Evolutionary conservation across 2,797 vertebrate species (phyloP), one percentile per base, ranked within the genome.

Genomic region (Neopelma chrysocephalum): DNA sequence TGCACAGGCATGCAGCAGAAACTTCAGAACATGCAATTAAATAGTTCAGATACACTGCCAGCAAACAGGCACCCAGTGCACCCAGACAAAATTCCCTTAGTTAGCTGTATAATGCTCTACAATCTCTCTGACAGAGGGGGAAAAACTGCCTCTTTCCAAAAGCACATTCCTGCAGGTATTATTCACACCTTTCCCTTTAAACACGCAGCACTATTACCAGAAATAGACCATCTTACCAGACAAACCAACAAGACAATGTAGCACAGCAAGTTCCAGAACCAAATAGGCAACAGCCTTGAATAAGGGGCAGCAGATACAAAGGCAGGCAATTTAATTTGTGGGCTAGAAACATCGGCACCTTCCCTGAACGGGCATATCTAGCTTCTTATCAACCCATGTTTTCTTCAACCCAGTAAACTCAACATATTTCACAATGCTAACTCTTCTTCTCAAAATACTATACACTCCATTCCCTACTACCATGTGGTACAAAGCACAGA

Each of bases 301-400:
- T 51, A 18, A 47, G 0, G 0, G 0, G 29, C 32, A 83, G 36
- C 53, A 75, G 61, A 58, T 9, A 83, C 2, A 76, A 65, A 77
- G 48, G 38, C 47, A 89, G 21, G 12, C 23, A 90, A 66, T n/a
- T 82, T 48, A 23, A 71, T 4, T 42, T 19, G 22, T 26, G 50
- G 58, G 45, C 6, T 42, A 82, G 58, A 64, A 91, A 87, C 50
- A 60, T 17, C 14, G 38, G n/a, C 29, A 20, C 29, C 3, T 66
- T 73, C 25, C 26, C 29, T 45, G 51, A 72, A 32, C 15, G 10
- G 16, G 8, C 6, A 19, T 3, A 11, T 34, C 42, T 34, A 60
- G 15, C n/a, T 72, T 78, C 69, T 53, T 42, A 70, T 7, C 51
- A 78, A 32, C 15, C 10, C 1, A 0, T 18, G 15, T 60, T 54